Evolutionary conservation across 2,113 vertebrate species (phyloP).

Genomic region (Oplegnathus fasciatus): DNA sequence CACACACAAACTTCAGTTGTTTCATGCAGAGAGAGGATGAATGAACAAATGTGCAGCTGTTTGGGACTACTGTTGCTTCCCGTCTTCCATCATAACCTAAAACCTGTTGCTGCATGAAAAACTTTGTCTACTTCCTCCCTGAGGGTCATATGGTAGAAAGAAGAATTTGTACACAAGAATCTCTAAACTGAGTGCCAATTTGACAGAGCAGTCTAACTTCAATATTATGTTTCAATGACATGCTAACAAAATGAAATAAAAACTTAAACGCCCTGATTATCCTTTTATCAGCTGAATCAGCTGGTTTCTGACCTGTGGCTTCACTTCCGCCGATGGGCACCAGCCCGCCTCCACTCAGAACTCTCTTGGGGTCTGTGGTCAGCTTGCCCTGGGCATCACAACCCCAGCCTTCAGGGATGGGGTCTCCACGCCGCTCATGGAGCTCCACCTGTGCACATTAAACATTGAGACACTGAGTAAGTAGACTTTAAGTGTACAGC

Average conservation of each 20-base stretch:
- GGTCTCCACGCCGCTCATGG: slow-evolving; percentile 72
- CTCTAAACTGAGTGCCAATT: too few species aligned
- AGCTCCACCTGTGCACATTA: slow-evolving; percentile 79
- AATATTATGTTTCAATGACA: background rate
- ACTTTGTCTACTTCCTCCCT: too few species aligned
- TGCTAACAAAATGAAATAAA: background rate
- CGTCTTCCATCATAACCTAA: too few species aligned
- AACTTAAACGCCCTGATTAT: too few species aligned
- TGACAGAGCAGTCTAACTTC: background rate
- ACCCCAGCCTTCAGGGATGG: slow-evolving; percentile 85
- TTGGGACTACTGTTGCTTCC: too few species aligned
- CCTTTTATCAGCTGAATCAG: background rate
- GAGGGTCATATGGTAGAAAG: too few species aligned
- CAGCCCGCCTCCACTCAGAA: slow-evolving; percentile 83
- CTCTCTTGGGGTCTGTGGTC: slow-evolving; percentile 75
- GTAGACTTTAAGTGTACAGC: background rate
- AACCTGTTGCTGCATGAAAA: too few species aligned
- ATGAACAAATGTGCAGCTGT: too few species aligned
- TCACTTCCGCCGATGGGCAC: slow-evolving; percentile 84
- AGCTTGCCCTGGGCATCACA: slow-evolving; percentile 79
- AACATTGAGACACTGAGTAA: background rate
- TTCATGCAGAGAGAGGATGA: background rate
- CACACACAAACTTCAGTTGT: background rate
- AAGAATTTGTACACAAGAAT: too few species aligned
- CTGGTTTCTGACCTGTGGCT: slow-evolving; percentile 78